phyloP scores from a whole-genome alignment of 2,797 vertebrate genomes.

The Rhinophrynus dorsalis region DNA sequence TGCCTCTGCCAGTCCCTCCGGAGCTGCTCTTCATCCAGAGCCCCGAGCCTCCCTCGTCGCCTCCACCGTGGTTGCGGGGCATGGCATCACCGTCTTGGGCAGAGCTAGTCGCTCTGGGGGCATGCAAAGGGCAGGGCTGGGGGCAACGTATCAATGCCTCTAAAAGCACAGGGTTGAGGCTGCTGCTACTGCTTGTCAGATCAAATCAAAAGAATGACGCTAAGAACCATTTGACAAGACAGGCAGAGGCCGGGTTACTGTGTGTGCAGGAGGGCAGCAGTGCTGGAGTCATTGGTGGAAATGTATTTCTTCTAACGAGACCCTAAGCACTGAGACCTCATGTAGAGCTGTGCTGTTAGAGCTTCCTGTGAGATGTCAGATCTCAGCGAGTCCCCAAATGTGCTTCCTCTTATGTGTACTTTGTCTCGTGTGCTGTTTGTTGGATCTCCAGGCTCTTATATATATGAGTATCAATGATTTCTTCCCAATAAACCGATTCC shows the following conservation, averaged over 20 bases:
- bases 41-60: slow-evolving; percentile 83
- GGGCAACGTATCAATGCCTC: slow-evolving; percentile 19
- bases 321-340: neutral
- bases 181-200: neutral
- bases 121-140: slow-evolving; percentile 35
- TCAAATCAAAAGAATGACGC: neutral
- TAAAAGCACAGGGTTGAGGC: neutral
- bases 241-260: neutral
- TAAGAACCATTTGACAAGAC: neutral
- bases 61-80: slow-evolving; percentile 91
- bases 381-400: neutral
- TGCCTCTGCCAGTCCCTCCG: slow-evolving; percentile 56
- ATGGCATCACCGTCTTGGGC: slow-evolving; percentile 83
- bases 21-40: slow-evolving; percentile 83
- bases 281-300: neutral
- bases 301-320: neutral
- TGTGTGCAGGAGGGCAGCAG: neutral
- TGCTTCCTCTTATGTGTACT: too few species aligned
- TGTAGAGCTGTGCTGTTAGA: neutral
- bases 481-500: neutral
- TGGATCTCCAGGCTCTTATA: too few species aligned
- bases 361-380: neutral
- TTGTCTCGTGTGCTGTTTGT: too few species aligned
- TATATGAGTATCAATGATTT: neutral
- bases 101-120: slow-evolving; percentile 55